These are phyloP conservation scores for Perizoma flavofasciatum DNA, from an alignment of 2,888 invertebrate species.

Conservation along the genomic window DNA sequence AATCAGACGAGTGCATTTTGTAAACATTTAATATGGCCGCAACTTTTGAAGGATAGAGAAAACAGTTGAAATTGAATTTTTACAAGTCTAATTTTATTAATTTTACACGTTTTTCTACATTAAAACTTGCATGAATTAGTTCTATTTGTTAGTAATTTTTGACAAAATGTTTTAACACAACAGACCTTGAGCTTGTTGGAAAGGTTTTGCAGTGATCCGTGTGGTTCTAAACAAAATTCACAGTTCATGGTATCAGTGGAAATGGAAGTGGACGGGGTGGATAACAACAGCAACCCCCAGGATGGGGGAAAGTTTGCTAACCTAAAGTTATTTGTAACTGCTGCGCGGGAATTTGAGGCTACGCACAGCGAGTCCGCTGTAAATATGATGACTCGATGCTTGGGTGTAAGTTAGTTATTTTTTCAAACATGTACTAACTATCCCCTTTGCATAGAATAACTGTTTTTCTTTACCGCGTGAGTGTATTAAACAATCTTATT, in stretches of 20 bases:
- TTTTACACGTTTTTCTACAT: slow-evolving; percentile 34
- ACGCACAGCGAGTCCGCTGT: slow-evolving; percentile 79
- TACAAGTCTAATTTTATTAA: slow-evolving; percentile 34
- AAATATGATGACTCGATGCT: slow-evolving; percentile 79
- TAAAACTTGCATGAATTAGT: slow-evolving; percentile 10
- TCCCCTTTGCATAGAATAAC: too few species aligned
- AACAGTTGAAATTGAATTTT: slow-evolving; percentile 78
- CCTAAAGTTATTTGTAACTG: slow-evolving; percentile 81
- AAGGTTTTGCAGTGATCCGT: slow-evolving; percentile 5
- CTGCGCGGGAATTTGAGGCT: slow-evolving; percentile 79
- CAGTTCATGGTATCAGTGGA: slow-evolving; percentile 35
- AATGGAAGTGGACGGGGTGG: slow-evolving; percentile 74
- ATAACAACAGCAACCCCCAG: slow-evolving; percentile 56
- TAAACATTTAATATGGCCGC: slow-evolving; percentile 56
- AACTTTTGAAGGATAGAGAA: slow-evolving; percentile 43
- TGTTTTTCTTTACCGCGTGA: too few species aligned
- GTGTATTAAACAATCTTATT: too few species aligned
- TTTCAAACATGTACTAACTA: too few species aligned
- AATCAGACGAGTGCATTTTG: slow-evolving; percentile 49
- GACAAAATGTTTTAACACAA: too few species aligned
- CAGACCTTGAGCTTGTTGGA: too few species aligned
- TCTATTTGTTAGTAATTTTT: slow-evolving; percentile 9
- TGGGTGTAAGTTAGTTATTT: slow-evolving; percentile 65
- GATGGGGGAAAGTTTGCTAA: slow-evolving; percentile 72
- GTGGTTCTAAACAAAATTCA: too few species aligned